A percentile compares a stretch with the other conserved stretches of the same genome.
These are phyloP conservation scores for Kuschelorhynchus macadamiae DNA, from an alignment of 2,888 invertebrate genomes.

Conservation along the genomic window DNA sequence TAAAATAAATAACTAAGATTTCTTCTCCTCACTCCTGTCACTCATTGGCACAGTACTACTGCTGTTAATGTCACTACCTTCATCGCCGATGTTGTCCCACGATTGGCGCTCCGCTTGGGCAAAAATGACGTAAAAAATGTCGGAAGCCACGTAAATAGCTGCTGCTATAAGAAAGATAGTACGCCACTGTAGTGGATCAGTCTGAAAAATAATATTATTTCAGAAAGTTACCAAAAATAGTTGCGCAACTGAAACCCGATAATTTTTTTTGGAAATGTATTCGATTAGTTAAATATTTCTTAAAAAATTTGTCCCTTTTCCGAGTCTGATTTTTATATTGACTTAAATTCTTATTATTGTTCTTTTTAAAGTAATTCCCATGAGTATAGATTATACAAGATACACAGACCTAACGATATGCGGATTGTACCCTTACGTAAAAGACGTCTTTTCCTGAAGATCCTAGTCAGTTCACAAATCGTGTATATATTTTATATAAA, in stretches of 20 bases:
- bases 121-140: conserved; percentile 79
- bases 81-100: conserved; percentile 51
- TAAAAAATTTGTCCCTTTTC: no score
- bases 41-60: conserved; percentile 16
- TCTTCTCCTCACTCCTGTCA: conserved; percentile 12
- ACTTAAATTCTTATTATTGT: neutral
- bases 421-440: no score
- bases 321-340: no score
- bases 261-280: neutral
- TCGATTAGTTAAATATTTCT: neutral
- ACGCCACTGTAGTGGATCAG: conserved; percentile 78
- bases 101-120: conserved; percentile 77
- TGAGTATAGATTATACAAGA: no score
- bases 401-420: no score
- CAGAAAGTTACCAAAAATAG: no score
- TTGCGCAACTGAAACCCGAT: no score
- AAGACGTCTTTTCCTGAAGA: no score
- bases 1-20: conserved; percentile 7
- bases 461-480: neutral
- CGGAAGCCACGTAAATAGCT: conserved; percentile 78
- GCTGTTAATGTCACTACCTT: neutral
- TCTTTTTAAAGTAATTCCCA: neutral
- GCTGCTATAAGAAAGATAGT: conserved; percentile 82
- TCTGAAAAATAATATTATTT: conserved; percentile 70
- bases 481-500: neutral